Percentiles rank a stretch among this genome's conserved stretches.
Evolutionary conservation across 2,797 vertebrate species (phyloP).

Genomic region (Meriones psammophilus): DNA sequence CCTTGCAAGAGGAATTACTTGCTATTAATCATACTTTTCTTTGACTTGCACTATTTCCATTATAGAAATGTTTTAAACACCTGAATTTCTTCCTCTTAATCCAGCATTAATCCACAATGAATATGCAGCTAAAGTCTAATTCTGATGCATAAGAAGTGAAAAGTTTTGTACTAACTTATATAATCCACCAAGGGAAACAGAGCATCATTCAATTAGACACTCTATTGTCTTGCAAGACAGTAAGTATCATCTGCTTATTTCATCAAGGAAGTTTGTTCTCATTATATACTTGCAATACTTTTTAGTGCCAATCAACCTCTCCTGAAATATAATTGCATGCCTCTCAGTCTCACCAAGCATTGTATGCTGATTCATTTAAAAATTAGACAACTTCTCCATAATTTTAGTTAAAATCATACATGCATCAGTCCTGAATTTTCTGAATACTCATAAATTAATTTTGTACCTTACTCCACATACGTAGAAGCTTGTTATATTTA

Average conservation of each 20-base stretch:
- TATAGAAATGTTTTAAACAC: constrained; percentile 19
- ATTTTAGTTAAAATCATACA: constrained; percentile 32
- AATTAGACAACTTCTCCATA: constrained; percentile 61
- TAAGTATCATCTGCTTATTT: constrained; percentile 62
- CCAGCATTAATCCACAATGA: constrained; percentile 33
- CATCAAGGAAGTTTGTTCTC: constrained; percentile 66
- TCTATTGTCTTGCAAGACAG: constrained; percentile 53
- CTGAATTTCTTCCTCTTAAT: constrained; percentile 45
- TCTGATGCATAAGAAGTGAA: not conserved
- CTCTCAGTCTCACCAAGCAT: constrained; percentile 35
- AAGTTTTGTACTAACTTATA: constrained; percentile 22
- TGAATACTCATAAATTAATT: constrained; percentile 46
- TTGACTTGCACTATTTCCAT: not conserved
- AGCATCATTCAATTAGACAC: constrained; percentile 62
- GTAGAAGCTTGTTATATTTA: constrained; percentile 26
- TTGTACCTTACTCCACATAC: not conserved
- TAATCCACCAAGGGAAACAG: constrained; percentile 53
- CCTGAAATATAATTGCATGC: constrained; percentile 33
- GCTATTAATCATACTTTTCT: constrained; percentile 10
- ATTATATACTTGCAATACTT: constrained; percentile 71
- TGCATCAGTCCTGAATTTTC: constrained; percentile 62
- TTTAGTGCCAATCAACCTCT: constrained; percentile 73
- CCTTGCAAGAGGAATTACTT: not conserved
- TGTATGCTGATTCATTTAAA: not conserved
- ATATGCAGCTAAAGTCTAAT: constrained; percentile 19